Evolutionary conservation across 2,797 vertebrate species (phyloP), one percentile per base, ranked within the genome.

Genomic region (Neoniphon sammara): DNA sequence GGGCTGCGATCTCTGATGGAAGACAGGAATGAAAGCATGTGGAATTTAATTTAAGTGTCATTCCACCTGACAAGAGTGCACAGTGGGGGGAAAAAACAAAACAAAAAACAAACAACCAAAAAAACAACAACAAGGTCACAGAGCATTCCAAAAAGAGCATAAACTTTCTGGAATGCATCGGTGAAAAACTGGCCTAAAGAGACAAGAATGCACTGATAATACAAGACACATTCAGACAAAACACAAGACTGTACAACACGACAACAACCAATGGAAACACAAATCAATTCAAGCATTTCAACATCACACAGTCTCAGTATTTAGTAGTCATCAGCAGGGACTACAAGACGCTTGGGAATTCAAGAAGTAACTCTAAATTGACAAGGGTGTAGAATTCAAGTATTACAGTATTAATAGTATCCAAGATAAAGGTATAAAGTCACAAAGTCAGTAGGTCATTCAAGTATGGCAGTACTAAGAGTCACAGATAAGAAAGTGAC

Each of bases 1-100:
- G 97, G 72, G 97, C 96, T 86, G 96, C 96, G 61, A 96, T 97
- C 93, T 98, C 97, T 99, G 88, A 61, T 23, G 54, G 10, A 75
- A 42, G 67, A 25, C 34, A 73, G 67, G 46, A 81, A 4, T 65
- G 8, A 66, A 59, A 58, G 12, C 8, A 57, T 44, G 52, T 23
- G 6, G 7, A 52, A 52, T 21, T 52, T 18, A 4, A 8, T 52
- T 52, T 12, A 10, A 52, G 2, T n/a, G 18, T n/a, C 17, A 55
- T 12, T 47, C 46, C n/a, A 36, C 34, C 34, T 36, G 7, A 36
- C 34, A 36, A 7, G 9, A 36, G 34, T 36, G 34, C 34, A 36
- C 34, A 36, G 34, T 27, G 4, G 2, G 25, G 25, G 25, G 25
- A 27, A 27, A 27, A 27, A 27, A 27, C 25, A 27, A 27, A 27